Conservation (phyloP, 2,113 vertebrate genomes). For the Aegithalos caudatus region DNA sequence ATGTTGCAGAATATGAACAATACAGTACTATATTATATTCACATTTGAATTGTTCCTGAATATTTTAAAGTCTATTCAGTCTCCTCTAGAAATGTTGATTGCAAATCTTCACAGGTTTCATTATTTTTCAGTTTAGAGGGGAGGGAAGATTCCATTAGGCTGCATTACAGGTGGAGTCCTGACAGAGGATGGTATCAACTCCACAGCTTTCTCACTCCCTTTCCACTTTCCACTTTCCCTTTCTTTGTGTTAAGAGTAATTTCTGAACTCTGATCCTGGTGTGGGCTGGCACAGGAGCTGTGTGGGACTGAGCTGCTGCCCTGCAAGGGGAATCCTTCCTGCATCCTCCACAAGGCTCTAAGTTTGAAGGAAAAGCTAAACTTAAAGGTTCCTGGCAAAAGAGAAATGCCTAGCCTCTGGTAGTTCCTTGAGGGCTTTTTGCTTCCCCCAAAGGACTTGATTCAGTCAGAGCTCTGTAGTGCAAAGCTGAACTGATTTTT, state of each 20-base stretch:
- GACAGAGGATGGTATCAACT: neutral
- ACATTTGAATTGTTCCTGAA: constrained; percentile 44
- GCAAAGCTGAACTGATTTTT: neutral
- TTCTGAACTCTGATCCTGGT: neutral
- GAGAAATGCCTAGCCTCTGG: neutral
- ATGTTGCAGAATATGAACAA: constrained; percentile 1
- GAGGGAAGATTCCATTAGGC: neutral
- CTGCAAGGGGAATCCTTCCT: neutral
- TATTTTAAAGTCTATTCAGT: constrained; percentile 19
- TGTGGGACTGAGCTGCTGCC: neutral
- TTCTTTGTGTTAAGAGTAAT: neutral
- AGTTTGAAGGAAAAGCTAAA: neutral
- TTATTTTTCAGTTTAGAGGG: neutral
- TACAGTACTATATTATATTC: neutral
- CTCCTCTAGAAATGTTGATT: neutral
- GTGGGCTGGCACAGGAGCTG: neutral
- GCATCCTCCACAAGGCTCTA: accelerated
- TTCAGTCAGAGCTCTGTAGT: neutral
- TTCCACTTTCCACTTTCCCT: too few species aligned
- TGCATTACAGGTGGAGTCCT: neutral
- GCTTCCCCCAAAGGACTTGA: neutral
- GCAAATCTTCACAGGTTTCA: neutral
- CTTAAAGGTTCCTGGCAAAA: neutral
- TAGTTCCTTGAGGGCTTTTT: neutral
- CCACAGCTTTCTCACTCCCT: neutral